Base-by-base conservation (phyloP, 1,140 invertebrate genomes). In the Asbolus verrucosus region DNA sequence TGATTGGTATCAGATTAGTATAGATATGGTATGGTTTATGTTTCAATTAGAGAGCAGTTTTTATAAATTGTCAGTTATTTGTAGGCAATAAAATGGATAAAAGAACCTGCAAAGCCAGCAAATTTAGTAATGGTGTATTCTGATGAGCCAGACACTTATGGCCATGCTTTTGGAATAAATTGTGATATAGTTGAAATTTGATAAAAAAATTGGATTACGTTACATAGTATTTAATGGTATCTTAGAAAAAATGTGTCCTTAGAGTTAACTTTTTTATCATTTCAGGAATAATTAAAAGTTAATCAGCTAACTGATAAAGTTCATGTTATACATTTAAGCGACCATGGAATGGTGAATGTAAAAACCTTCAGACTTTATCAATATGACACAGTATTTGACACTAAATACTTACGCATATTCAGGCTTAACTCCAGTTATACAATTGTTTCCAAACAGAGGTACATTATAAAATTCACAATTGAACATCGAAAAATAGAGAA, bases 101-200 rank as follows among this genome's bases (percentile, higher is more conserved):
- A 77, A n/a, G 73, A 90, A 73, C 80, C 84, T 0, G 77, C 62
- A 11, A 84, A 79, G 41, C 85, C 88, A 19, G 85, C 87, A 1
- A 87, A 89, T 79, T 81, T 92, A 54, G 86, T 91, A 3, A 83
- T 90, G 75, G 33, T 92, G 9, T 94, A 94, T 77, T 89, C 92
- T 73, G 86, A 92, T 73, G 87, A 92, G 77, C 91, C 91, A 0
- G 92, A 93, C 78, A 78, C 79, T 3, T 82, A 83, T 67, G 89
- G 81, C 1, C 88, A 89, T 73, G 78, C 62, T 0, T 82, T 80
- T 69, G 88, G 88, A 0, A 77, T 79, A 3, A 76, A 80, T 50
- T 80, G 79, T 0, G 33, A 71, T n/a, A 59, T 39, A 11, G 73
- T 81, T n/a, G 46, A 72, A 70, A 84, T 11, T 73, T 87, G 61